Evolutionary conservation across 2,113 vertebrate genomes (phyloP), one percentile per base, ranked within the genome.

Genomic region (Excalfactoria chinensis): DNA sequence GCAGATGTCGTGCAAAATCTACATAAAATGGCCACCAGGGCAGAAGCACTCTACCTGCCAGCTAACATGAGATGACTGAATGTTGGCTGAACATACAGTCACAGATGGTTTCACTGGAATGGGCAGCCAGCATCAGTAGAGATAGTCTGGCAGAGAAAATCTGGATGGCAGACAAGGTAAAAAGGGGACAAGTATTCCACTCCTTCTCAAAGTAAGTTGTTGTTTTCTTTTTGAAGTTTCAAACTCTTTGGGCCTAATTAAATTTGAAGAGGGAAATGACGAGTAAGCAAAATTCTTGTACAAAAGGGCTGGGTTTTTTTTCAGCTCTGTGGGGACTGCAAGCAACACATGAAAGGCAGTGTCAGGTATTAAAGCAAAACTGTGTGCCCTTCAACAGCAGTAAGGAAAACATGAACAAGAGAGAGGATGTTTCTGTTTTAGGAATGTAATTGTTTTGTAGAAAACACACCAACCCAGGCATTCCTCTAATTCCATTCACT

Each of bases 331-430:
- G 46, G 22, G 46, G 60, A 51, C 48, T 51, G 41, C 40, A 53
- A 77, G 66, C 43, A 88, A 7, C 3, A n/a, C 23, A 11, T 37
- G 53, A 62, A 94, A 78, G 34, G 48, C 46, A 88, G 32, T 15
- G 32, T 73, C 81, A 89, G 80, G 86, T 95, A 76, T 59, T 94
- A 74, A 95, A 91, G 69, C 48, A 86, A 94, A 90, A 41, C 70
- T 46, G 13, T 1, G 9, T n/a, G 22, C 69, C 51, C 73, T 91
- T 86, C 8, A 86, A 60, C 21, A 90, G 71, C 34, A 85, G 35
- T 62, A 69, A 82, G 19, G 22, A 14, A 84, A 85, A 40, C 14
- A 34, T 5, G 11, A 93, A 58, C 37, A 41, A 76, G 23, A 69
- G 20, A 77, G 11, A 70, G 25, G 10, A 48, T 48, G 3, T n/a